Evolutionary conservation across 2,888 invertebrate genomes (phyloP).

Genomic region (Drosophila silvestris): DNA sequence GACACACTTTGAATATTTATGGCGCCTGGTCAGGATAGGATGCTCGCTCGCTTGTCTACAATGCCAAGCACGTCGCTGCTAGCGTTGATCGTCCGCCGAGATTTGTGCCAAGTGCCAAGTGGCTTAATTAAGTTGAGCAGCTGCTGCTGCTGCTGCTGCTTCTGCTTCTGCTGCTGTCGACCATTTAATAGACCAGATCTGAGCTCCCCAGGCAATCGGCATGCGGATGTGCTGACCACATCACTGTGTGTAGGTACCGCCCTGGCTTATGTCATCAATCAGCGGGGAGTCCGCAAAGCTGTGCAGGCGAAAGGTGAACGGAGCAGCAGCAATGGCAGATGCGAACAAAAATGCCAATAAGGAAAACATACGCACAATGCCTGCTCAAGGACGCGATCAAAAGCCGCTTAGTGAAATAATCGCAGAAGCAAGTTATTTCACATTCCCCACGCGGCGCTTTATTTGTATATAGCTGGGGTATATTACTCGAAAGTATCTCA

Average conservation of each 20-base stretch:
- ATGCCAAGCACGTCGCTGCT: constrained; percentile 72
- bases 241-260: constrained; percentile 27
- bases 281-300: constrained; percentile 35
- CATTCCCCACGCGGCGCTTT: constrained; percentile 3
- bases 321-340: not conserved
- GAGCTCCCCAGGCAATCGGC: constrained; percentile 31
- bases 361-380: constrained; percentile 43
- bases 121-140: constrained; percentile 66
- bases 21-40: constrained; percentile 66
- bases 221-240: constrained; percentile 49
- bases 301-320: constrained; percentile 10
- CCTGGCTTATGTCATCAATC: constrained; percentile 66
- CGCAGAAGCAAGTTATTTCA: constrained; percentile 27
- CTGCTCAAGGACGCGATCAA: constrained; percentile 69
- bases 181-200: constrained; percentile 32
- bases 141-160: constrained; percentile 21
- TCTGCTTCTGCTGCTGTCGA: constrained; percentile 16
- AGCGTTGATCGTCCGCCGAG: constrained; percentile 58
- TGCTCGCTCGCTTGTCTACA: constrained; percentile 23
- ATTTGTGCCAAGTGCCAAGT: constrained; percentile 57
- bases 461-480: not conserved
- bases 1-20: constrained; percentile 64
- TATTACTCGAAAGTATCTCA: not conserved
- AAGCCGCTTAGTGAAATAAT: constrained; percentile 71
- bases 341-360: constrained; percentile 4